Conservation (phyloP, 2,113 vertebrate genomes). For the Phyllopteryx taeniolatus region DNA sequence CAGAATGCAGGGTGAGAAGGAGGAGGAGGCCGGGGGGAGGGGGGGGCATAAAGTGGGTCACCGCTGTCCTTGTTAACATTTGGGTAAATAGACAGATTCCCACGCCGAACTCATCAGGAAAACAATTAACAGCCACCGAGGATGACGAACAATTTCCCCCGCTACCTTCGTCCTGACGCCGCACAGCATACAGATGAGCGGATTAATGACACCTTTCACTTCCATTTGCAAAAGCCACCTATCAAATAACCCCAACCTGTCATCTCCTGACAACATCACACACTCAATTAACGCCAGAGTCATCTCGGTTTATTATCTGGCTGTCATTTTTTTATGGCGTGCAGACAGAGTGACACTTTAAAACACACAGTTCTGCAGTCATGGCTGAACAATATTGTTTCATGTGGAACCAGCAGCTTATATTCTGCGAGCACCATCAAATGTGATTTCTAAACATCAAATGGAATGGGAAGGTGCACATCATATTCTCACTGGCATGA, state of each 20-base stretch:
- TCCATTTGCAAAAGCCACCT: conserved; percentile 63
- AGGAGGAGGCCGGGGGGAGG: neutral
- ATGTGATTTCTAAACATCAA: conserved; percentile 11
- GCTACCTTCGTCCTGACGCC: conserved; percentile 60
- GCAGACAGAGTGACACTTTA: neutral
- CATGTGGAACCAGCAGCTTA: conserved; percentile 1
- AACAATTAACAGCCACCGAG: conserved; percentile 68
- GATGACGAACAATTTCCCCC: conserved; percentile 66
- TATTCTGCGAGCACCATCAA: neutral
- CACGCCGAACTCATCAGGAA: conserved; percentile 63
- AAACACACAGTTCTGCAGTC: neutral
- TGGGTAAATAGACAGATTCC: conserved; percentile 68
- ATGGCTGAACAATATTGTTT: neutral
- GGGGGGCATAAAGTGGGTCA: conserved; percentile 53
- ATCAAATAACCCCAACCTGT: conserved; percentile 61
- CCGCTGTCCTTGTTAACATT: conserved; percentile 69
- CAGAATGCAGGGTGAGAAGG: conserved; percentile 17
- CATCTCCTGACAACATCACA: conserved; percentile 56
- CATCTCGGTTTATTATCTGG: conserved; percentile 16
- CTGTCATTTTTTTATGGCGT: conserved; percentile 19
- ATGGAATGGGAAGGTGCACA: neutral
- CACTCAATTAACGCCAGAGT: conserved; percentile 45
- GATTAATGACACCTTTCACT: conserved; percentile 66
- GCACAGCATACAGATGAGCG: conserved; percentile 60
- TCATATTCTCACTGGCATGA: conserved; percentile 43